Conservation (phyloP, 2,113 vertebrate species). For the Elgaria multicarinata region DNA sequence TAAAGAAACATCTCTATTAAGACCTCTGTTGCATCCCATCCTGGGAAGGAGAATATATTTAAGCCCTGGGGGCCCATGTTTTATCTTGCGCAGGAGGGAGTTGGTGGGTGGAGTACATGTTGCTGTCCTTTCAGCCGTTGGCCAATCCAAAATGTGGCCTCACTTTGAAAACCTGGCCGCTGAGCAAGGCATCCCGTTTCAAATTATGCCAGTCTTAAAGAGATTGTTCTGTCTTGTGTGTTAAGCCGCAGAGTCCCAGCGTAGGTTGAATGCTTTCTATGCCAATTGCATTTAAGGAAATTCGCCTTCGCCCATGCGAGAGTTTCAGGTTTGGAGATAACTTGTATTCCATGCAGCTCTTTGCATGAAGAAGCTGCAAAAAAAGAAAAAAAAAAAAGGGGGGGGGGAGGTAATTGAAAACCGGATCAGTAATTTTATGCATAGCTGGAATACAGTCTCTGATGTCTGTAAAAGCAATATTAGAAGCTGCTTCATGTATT, state of each 20-base stretch:
- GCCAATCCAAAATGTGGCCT: not conserved
- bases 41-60: not conserved
- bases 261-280: not conserved
- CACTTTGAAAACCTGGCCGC: not conserved
- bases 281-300: not conserved
- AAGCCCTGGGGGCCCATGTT: not conserved
- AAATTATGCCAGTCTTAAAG: not conserved
- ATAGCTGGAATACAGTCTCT: not conserved
- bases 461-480: not conserved
- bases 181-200: too few relatives aligned
- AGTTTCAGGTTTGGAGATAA: not conserved
- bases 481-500: not conserved
- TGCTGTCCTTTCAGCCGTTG: too few relatives aligned
- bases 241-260: not conserved
- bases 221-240: not conserved
- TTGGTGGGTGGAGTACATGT: not conserved
- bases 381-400: too few relatives aligned
- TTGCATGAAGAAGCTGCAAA: not conserved
- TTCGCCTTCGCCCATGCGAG: not conserved
- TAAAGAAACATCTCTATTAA: not conserved
- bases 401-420: not conserved
- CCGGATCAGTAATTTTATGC: not conserved
- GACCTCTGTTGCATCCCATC: too few relatives aligned
- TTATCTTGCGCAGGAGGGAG: not conserved
- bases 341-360: not conserved